phyloP scores from a whole-genome alignment of 2,888 invertebrate genomes.

The Acrobeloides nanus region DNA sequence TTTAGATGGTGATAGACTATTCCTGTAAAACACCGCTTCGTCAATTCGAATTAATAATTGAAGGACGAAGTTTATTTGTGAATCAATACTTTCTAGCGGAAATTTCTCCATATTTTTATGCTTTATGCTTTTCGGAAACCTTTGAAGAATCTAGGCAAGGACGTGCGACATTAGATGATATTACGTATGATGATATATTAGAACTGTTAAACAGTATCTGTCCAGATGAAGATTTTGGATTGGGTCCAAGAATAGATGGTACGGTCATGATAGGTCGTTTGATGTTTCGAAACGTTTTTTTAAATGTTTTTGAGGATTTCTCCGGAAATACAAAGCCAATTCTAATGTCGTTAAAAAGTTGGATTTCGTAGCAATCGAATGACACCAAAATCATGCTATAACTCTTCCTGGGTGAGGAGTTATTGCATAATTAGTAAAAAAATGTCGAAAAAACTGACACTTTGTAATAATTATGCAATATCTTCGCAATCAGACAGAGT shows the following conservation, averaged over 20 bases:
- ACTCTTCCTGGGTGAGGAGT: no score
- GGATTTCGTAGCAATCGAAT: no score
- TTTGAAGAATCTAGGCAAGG: slow-evolving; percentile 16
- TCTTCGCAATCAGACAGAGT: no score
- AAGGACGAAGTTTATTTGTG: slow-evolving; percentile 16
- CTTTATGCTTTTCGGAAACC: slow-evolving; percentile 18
- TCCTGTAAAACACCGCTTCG: slow-evolving; percentile 15
- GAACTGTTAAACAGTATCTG: slow-evolving; percentile 20
- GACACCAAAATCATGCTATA: no score
- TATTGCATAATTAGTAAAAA: no score
- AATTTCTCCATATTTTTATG: slow-evolving; percentile 26
- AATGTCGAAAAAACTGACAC: no score
- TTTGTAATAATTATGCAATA: no score
- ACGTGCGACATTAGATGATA: slow-evolving; percentile 17
- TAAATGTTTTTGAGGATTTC: no score
- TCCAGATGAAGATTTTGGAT: slow-evolving; percentile 20
- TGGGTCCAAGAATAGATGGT: slow-evolving; percentile 18
- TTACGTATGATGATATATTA: slow-evolving; percentile 21
- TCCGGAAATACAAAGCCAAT: no score
- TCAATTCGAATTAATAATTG: slow-evolving; percentile 21
- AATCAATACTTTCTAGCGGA: slow-evolving; percentile 26
- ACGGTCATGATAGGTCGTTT: no score
- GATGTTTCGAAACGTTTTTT: no score
- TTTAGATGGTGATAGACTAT: slow-evolving; percentile 29
- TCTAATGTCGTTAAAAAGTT: no score